phyloP scores from a whole-genome alignment of 2,797 vertebrate species.

The Sebastes iracundus region DNA sequence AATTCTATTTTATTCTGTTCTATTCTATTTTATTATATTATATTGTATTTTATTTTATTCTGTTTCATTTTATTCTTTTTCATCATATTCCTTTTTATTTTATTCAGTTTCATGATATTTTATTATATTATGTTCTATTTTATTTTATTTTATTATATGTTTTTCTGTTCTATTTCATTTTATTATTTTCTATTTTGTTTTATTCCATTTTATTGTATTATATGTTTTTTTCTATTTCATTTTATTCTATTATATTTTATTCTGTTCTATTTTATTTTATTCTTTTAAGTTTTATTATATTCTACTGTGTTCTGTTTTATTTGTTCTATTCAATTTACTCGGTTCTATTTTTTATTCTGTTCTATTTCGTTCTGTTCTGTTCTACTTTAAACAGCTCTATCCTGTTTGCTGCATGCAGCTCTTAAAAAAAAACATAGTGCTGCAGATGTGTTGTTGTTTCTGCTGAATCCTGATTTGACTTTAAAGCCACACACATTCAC shows the following conservation, averaged over 20 bases:
- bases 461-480: slow-evolving; percentile 40
- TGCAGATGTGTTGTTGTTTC: slow-evolving; percentile 20
- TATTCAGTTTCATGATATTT: background rate
- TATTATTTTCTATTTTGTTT: background rate
- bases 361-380: background rate
- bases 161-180: background rate
- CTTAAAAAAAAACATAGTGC: background rate
- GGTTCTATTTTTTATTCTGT: background rate
- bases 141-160: too few relatives aligned
- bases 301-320: background rate
- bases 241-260: background rate
- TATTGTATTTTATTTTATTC: background rate
- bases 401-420: background rate
- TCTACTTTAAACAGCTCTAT: background rate
- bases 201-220: too few relatives aligned
- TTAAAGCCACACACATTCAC: background rate
- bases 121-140: background rate
- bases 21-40: background rate
- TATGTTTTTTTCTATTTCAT: too few relatives aligned
- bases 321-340: background rate
- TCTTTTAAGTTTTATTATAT: background rate
- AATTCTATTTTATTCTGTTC: background rate
- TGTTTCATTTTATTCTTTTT: background rate
- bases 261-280: background rate
- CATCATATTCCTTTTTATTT: background rate